Evolutionary conservation across 2,888 invertebrate genomes (phyloP), one percentile per base, ranked within the genome.

Genomic region (Tuberolachnus salignus): DNA sequence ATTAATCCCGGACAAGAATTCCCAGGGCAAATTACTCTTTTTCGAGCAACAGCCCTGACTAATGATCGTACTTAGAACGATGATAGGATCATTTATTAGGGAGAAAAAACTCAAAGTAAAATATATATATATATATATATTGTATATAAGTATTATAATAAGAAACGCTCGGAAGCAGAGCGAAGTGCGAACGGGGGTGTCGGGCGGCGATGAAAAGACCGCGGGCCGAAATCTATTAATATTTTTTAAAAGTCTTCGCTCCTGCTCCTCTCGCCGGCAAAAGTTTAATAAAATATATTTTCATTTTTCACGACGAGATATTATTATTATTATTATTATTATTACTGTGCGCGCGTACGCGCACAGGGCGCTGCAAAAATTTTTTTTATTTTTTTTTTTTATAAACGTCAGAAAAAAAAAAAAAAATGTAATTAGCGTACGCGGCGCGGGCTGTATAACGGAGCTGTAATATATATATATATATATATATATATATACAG

Each of bases 251-350:
- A 78, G 78, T 69, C 78, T 69, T 66, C 57, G 13, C 46, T 44
- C 23, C 66, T 21, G 26, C 19, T 23, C n/a, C 3, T 14, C 11
- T 1, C 49, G 23, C 11, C 19, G 59, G 53, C 61, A 53, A 51
- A n/a, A 78, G 78, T 78, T 78, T 78, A 69, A 78, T 78, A 78
- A 78, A 69, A 73, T 34, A 78, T 69, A 78, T 78, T 69, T 78
- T 69, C 78, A 78, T 69, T 78, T 78, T 78, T 78, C 69, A 78
- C 49, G 42, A 59, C 42, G 42, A 57, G 67, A 59, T 69, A 67
- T 59, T 42, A 51, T 51, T 55, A 55, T 46, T 23, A 23, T 49
- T 34, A 34, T 34, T 53, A 69, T 14, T 19, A 64, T 34, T 34
- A 64, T 64, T 46, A 23, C 34, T 6, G 34, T 13, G 34, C 34